Percentiles rank a stretch among this genome's conserved stretches.
Evolutionary conservation across 1,140 invertebrate species (phyloP).

Genomic region (Dufourea novaeangliae): DNA sequence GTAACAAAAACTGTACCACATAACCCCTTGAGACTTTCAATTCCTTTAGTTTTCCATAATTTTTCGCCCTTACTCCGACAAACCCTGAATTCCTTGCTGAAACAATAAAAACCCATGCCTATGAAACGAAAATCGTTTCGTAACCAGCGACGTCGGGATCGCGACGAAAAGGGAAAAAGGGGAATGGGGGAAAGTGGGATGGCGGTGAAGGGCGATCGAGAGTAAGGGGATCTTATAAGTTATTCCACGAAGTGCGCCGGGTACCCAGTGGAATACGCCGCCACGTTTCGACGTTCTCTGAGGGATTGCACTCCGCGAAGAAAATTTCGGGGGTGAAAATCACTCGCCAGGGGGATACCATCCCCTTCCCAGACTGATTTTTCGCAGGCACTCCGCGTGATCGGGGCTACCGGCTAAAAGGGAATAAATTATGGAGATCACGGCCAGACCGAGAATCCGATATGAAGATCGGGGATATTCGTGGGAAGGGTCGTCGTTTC

Average conservation of each 20-base stretch:
- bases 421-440: conserved; percentile 45
- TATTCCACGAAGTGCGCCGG: neutral
- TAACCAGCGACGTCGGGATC: neutral
- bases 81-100: too few relatives aligned
- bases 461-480: conserved; percentile 23
- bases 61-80: too few relatives aligned
- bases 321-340: conserved; percentile 22
- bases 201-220: neutral
- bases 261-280: neutral
- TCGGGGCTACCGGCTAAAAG: conserved; percentile 8
- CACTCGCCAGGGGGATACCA: neutral
- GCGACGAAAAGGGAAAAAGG: neutral
- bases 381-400: neutral
- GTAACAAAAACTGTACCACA: too few relatives aligned
- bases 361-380: neutral
- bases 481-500: neutral
- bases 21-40: too few relatives aligned
- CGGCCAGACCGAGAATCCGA: conserved; percentile 26
- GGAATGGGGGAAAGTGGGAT: neutral
- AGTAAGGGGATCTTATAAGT: conserved; percentile 7
- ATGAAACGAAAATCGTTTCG: neutral
- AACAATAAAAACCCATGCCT: too few relatives aligned
- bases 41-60: too few relatives aligned
- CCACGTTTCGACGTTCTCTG: neutral
- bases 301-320: neutral